phyloP scores from a whole-genome alignment of 2,888 invertebrate species.

The Pristionchus entomophagus region DNA sequence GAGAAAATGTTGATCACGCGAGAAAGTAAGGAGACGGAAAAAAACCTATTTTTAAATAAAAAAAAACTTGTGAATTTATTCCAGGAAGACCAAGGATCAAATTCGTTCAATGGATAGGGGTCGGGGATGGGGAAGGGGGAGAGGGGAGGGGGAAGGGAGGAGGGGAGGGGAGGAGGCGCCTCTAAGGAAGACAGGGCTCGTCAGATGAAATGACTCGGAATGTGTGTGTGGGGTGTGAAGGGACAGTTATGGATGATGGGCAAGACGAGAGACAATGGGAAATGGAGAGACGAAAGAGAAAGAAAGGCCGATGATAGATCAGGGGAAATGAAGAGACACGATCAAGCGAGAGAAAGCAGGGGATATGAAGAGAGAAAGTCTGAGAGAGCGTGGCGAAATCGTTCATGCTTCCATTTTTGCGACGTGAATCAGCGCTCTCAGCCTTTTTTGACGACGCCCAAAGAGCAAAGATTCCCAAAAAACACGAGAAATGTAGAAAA shows the following conservation, averaged over 20 bases:
- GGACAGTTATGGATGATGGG: slow-evolving; percentile 39
- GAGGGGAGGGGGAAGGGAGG: too few species aligned
- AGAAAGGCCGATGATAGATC: slow-evolving; percentile 2
- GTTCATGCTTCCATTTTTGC: neutral
- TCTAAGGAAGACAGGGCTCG: neutral
- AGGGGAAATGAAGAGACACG: slow-evolving; percentile 4
- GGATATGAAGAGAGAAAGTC: neutral
- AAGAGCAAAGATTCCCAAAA: neutral
- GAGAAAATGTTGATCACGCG: too few species aligned
- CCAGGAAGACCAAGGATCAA: neutral
- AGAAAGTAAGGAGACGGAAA: too few species aligned
- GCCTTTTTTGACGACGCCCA: neutral
- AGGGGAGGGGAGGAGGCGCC: too few species aligned
- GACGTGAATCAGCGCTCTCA: neutral
- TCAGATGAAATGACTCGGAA: slow-evolving; percentile 36
- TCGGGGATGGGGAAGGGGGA: too few species aligned
- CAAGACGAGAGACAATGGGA: slow-evolving; percentile 43
- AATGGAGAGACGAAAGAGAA: slow-evolving; percentile 27
- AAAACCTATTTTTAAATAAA: too few species aligned
- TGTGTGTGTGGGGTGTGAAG: neutral
- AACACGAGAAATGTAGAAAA: neutral
- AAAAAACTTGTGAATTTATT: too few species aligned
- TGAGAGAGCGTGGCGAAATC: neutral
- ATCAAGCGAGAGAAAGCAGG: neutral
- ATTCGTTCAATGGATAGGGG: neutral